Evolutionary conservation across 2,113 vertebrate genomes (phyloP).

Genomic region (Pteruthius melanotis): DNA sequence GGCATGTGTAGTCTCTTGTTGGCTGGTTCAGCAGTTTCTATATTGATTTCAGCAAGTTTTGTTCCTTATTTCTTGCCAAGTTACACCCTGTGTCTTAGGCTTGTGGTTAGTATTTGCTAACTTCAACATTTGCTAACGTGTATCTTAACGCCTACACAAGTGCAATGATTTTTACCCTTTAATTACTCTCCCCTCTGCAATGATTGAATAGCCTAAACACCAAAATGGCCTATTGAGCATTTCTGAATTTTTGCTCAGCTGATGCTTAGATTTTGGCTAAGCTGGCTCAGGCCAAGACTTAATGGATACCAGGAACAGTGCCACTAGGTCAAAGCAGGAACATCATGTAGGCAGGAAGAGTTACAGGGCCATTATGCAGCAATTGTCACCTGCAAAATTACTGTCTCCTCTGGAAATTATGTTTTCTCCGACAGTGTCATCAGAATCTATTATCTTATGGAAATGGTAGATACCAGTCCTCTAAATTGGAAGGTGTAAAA

Average conservation of each 20-base stretch:
- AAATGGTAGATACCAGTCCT: neutral
- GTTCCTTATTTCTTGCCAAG: neutral
- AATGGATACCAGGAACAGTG: neutral
- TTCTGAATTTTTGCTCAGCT: neutral
- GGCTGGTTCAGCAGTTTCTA: neutral
- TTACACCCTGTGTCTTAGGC: neutral
- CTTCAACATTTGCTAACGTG: neutral
- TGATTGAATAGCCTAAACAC: neutral
- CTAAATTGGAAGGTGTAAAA: neutral
- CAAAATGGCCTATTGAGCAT: neutral
- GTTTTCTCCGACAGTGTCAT: neutral
- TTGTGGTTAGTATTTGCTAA: neutral
- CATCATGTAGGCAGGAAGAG: neutral
- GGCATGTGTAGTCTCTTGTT: neutral
- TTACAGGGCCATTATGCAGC: neutral
- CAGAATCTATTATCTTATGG: neutral
- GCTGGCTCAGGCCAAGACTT: neutral
- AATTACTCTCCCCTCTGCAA: neutral
- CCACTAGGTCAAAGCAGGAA: neutral
- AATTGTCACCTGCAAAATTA: neutral
- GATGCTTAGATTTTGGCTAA: neutral
- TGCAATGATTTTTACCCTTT: neutral
- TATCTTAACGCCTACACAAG: neutral
- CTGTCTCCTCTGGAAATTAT: neutral
- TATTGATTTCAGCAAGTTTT: neutral